These are phyloP conservation scores for Pseudorectes ferrugineus DNA, from an alignment of 2,113 vertebrate species.

Conservation along the genomic window DNA sequence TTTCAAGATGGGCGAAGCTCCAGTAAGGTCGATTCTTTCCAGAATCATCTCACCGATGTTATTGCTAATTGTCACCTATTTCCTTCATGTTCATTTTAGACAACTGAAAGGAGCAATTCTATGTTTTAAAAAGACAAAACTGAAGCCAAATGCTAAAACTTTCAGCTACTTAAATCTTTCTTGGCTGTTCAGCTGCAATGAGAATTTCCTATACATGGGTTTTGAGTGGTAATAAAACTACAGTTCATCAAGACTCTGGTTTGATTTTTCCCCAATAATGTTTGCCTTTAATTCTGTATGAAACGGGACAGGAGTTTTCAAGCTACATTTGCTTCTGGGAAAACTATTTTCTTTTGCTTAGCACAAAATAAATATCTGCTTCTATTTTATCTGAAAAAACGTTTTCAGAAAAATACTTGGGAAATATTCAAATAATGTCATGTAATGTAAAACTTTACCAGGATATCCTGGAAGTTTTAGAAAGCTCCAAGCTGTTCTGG, in stretches of 20 bases:
- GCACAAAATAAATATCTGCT: neutral
- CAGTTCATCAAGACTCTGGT: neutral
- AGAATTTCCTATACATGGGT: rapidly evolving
- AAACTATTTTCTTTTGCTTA: neutral
- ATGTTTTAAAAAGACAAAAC: neutral
- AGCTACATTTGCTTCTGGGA: neutral
- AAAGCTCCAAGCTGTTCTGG: neutral
- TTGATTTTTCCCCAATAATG: rapidly evolving
- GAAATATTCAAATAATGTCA: neutral
- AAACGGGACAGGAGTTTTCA: neutral
- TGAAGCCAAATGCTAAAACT: neutral
- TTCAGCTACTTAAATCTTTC: neutral
- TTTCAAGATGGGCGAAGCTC: neutral
- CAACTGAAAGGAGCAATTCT: neutral
- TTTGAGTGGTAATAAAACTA: neutral
- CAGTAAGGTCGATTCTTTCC: neutral
- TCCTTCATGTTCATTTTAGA: neutral
- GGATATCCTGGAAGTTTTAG: neutral
- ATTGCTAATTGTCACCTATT: neutral
- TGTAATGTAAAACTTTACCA: neutral
- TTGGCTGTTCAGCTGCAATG: neutral
- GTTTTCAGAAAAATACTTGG: neutral
- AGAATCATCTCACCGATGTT: neutral
- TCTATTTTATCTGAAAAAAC: neutral
- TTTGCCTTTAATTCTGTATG: neutral